Evolutionary conservation across 2,888 invertebrate genomes (phyloP).

Genomic region (Cyclophora albipunctata): DNA sequence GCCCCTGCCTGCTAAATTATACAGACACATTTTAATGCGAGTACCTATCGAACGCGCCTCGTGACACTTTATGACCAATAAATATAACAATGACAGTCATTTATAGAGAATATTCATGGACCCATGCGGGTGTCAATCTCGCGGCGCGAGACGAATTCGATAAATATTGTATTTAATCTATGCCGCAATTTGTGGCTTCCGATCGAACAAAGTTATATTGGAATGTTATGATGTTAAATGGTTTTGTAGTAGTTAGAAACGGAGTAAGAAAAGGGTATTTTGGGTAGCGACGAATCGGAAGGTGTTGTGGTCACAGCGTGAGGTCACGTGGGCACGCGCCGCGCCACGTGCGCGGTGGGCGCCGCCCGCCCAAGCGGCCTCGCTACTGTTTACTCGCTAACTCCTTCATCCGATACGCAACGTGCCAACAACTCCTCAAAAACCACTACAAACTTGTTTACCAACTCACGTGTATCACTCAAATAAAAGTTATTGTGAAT

Average conservation of each 20-base stretch:
- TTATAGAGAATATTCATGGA: conserved; percentile 45
- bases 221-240: too few species aligned
- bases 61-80: conserved; percentile 52
- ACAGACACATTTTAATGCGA: conserved; percentile 53
- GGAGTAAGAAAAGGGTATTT: too few species aligned
- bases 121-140: conserved; percentile 44
- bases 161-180: conserved; percentile 25
- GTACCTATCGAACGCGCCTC: conserved; percentile 41
- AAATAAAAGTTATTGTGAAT: conserved; percentile 39
- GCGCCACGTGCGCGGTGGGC: conserved; percentile 18
- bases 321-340: conserved; percentile 43
- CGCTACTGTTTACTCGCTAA: conserved; percentile 47
- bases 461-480: conserved; percentile 46
- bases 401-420: conserved; percentile 46
- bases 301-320: too few species aligned
- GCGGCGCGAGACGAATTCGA: conserved; percentile 22
- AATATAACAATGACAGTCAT: conserved; percentile 50
- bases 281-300: too few species aligned
- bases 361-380: conserved; percentile 19
- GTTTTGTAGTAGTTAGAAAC: too few species aligned
- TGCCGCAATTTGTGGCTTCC: conserved; percentile 18
- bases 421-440: conserved; percentile 54
- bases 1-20: conserved; percentile 43
- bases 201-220: conserved; percentile 3
- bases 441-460: conserved; percentile 48